phyloP scores from a whole-genome alignment of 2,888 invertebrate species.

The Chloroclysta siterata region DNA sequence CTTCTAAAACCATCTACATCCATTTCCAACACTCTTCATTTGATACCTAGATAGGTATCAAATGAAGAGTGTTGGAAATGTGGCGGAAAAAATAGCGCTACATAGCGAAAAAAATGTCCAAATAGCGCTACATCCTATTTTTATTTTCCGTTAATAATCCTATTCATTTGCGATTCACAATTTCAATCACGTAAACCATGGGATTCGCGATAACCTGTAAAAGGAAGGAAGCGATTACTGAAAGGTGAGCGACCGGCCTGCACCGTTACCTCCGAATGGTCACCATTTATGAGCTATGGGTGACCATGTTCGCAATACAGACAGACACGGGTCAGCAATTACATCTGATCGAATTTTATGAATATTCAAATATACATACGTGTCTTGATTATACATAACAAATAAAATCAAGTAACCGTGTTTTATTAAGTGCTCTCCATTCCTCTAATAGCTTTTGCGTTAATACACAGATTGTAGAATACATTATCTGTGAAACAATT shows the following conservation, averaged over 20 bases:
- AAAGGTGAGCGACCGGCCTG: constrained; percentile 79
- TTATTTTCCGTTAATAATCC: too few relatives aligned
- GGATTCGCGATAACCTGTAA: constrained; percentile 71
- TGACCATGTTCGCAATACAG: constrained; percentile 44
- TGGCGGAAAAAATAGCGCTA: too few relatives aligned
- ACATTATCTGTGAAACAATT: constrained; percentile 7
- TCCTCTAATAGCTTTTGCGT: too few relatives aligned
- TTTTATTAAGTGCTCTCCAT: constrained; percentile 17
- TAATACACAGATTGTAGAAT: constrained; percentile 7
- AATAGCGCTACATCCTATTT: too few relatives aligned
- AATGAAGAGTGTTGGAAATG: too few relatives aligned
- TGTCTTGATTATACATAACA: constrained; percentile 46
- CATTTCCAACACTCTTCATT: too few relatives aligned
- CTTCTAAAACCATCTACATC: too few relatives aligned
- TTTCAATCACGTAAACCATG: constrained; percentile 70
- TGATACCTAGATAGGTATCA: too few relatives aligned
- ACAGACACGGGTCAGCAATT: constrained; percentile 60
- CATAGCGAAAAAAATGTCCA: too few relatives aligned
- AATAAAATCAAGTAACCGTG: constrained; percentile 24
- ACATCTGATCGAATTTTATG: constrained; percentile 63
- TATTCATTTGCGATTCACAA: constrained; percentile 45
- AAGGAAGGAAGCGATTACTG: constrained; percentile 81
- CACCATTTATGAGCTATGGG: constrained; percentile 58
- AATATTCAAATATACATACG: constrained; percentile 66
- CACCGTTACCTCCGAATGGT: constrained; percentile 72